Conservation (phyloP, 2,113 vertebrate species). For the Scalopus aquaticus region DNA sequence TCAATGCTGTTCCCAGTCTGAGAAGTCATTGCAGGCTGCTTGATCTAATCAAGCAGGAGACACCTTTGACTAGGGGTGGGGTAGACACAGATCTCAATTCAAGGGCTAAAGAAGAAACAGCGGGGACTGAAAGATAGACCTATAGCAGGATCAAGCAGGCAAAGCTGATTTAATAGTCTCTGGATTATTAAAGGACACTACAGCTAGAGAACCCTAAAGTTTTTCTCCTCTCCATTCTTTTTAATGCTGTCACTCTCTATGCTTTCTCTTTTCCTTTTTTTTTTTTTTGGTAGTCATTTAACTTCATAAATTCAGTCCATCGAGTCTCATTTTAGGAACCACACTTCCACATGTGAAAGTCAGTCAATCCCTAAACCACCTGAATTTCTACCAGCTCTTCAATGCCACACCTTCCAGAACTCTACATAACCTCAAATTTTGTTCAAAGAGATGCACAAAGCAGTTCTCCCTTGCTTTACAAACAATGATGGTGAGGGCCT, state of each 20-base stretch:
- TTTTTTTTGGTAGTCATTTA: background rate
- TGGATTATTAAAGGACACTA: background rate
- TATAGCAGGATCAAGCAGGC: fast-evolving
- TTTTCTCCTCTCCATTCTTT: background rate
- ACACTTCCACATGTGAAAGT: background rate
- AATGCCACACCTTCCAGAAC: background rate
- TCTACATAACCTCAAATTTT: background rate
- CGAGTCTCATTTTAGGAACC: background rate
- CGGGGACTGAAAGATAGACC: background rate
- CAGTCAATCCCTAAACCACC: background rate
- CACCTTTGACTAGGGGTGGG: background rate
- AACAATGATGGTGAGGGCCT: background rate
- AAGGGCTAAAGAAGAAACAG: background rate
- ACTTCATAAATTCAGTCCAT: background rate
- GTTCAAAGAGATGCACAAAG: background rate
- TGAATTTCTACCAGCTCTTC: background rate
- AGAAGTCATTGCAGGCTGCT: background rate
- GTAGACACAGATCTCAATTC: background rate
- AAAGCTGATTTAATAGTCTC: background rate
- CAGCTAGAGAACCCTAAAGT: fast-evolving
- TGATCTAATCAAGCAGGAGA: background rate
- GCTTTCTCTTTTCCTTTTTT: background rate
- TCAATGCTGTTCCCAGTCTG: background rate
- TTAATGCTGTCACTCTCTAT: background rate
- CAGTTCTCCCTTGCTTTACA: background rate